phyloP scores from a whole-genome alignment of 2,888 invertebrate species.

The Cephalotes varians region DNA sequence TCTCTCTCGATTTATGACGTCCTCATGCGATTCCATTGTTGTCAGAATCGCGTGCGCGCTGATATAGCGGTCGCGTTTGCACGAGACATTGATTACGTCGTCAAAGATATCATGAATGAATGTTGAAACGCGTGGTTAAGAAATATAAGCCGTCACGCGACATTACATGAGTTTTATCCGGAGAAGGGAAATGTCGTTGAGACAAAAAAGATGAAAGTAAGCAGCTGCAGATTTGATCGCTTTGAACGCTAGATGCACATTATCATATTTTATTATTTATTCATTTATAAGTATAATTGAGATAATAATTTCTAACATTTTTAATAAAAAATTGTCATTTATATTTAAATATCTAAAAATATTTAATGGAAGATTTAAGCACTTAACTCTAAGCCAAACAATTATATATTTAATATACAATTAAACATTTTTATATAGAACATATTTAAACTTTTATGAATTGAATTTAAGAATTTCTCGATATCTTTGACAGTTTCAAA shows the following conservation, averaged over 20 bases:
- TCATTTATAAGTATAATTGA: neutral
- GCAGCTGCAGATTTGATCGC: neutral
- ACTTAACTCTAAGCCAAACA: neutral
- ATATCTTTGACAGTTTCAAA: too few species aligned
- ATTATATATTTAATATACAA: neutral
- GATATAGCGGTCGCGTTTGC: conserved; percentile 27
- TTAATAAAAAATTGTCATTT: neutral
- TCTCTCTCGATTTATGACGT: conserved; percentile 1
- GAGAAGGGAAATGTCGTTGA: conserved; percentile 1
- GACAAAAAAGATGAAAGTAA: neutral
- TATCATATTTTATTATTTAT: neutral
- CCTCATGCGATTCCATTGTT: conserved; percentile 7
- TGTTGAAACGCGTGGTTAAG: conserved; percentile 3
- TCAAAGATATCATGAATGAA: conserved; percentile 40
- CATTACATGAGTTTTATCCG: conserved; percentile 12
- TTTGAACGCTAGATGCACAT: neutral
- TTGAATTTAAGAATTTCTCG: too few species aligned
- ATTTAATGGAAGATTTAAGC: neutral
- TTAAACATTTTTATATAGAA: neutral
- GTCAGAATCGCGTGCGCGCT: conserved; percentile 22
- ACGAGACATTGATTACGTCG: conserved; percentile 27
- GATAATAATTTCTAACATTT: neutral
- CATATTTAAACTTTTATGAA: neutral
- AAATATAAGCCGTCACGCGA: conserved; percentile 21
- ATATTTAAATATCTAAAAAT: neutral